These are phyloP conservation scores for Spinus pinus DNA, from an alignment of 2,797 vertebrate species.

Conservation along the genomic window DNA sequence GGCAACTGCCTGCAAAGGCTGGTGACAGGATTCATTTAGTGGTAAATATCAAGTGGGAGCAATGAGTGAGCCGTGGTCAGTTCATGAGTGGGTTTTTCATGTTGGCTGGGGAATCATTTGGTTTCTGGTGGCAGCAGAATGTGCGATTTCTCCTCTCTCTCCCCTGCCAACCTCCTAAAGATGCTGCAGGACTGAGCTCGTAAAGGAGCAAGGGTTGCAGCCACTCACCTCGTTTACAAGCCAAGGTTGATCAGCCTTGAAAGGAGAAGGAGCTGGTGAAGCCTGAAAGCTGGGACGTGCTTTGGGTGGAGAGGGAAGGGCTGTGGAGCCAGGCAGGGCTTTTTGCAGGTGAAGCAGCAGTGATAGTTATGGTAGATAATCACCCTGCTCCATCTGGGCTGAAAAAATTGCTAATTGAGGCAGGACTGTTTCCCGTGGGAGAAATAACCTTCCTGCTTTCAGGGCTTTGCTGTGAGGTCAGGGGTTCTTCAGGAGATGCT, in stretches of 20 bases:
- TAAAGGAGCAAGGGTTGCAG: background rate
- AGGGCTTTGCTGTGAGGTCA: background rate
- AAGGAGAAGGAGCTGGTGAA: background rate
- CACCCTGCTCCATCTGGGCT: background rate
- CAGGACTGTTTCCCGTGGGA: background rate
- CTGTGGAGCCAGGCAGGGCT: background rate
- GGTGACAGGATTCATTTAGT: conserved; percentile 64
- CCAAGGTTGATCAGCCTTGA: background rate
- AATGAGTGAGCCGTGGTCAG: conserved; percentile 57
- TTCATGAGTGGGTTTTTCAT: conserved; percentile 36
- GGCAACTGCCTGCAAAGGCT: conserved; percentile 72
- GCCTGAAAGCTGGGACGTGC: background rate
- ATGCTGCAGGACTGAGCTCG: background rate
- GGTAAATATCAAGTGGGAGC: conserved; percentile 59
- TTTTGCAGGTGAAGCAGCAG: background rate
- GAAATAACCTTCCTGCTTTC: background rate
- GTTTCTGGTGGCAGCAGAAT: conserved; percentile 24
- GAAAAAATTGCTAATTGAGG: background rate
- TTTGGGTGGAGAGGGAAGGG: background rate
- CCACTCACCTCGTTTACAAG: background rate
- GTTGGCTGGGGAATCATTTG: conserved; percentile 10
- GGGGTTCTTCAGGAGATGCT: background rate
- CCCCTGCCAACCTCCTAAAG: background rate
- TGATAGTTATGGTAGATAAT: background rate
- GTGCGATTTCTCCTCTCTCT: background rate